phyloP scores from a whole-genome alignment of 2,113 vertebrate species.

The Euleptes europaea region DNA sequence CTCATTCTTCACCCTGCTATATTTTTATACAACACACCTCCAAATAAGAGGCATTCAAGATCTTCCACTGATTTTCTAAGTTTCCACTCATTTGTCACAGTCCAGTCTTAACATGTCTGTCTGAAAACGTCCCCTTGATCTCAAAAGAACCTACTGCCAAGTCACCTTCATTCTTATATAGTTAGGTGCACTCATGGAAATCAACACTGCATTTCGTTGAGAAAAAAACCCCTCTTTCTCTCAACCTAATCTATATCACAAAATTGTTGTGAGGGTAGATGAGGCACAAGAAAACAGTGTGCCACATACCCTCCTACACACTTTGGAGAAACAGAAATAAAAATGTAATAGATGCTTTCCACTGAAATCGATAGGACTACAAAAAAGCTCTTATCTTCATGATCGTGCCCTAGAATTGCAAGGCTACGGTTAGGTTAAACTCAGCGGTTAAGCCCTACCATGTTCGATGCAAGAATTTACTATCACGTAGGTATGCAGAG shows the following conservation, averaged over 20 bases:
- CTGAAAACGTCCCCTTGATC: background rate
- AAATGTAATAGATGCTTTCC: background rate
- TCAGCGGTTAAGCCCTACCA: background rate
- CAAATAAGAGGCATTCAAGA: background rate
- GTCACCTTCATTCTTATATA: background rate
- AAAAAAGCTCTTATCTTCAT: background rate
- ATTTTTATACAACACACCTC: background rate
- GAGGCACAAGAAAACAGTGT: background rate
- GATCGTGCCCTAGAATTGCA: background rate
- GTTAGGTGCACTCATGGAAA: background rate
- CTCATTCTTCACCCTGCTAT: background rate
- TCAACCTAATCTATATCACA: background rate
- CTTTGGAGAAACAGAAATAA: background rate
- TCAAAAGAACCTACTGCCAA: background rate
- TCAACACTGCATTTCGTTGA: background rate
- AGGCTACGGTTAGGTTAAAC: background rate
- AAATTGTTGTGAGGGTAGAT: background rate
- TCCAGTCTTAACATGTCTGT: background rate
- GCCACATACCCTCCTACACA: no score
- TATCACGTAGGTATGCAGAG: background rate
- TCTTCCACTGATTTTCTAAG: background rate
- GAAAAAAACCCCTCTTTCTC: background rate
- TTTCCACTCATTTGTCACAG: no score
- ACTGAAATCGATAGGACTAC: background rate
- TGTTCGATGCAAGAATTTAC: background rate